These are phyloP conservation scores for Stigmatopora argus DNA, from an alignment of 2,113 vertebrate species.

Conservation along the genomic window DNA sequence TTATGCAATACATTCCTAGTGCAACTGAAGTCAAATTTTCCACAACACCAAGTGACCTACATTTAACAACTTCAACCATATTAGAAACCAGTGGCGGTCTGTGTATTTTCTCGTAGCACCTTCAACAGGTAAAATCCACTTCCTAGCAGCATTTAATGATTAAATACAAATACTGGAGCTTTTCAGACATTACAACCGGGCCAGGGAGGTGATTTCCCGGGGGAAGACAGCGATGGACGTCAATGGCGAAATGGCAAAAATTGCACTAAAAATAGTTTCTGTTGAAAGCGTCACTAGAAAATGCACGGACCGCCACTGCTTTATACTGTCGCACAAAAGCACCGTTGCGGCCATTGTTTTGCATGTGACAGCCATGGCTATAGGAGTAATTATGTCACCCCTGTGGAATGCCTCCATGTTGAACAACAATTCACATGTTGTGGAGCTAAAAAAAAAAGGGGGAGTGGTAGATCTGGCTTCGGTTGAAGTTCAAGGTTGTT, in stretches of 20 bases:
- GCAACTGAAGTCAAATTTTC: background rate
- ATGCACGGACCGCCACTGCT: too few species aligned
- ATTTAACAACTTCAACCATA: background rate
- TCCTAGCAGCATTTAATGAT: too few species aligned
- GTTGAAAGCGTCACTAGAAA: too few species aligned
- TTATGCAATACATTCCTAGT: background rate
- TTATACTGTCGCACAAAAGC: too few species aligned
- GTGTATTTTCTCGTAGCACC: too few species aligned
- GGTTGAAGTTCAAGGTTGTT: constrained; percentile 2
- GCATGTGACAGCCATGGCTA: constrained; percentile 10
- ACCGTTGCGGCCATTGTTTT: background rate
- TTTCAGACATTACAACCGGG: too few species aligned
- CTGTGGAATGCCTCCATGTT: constrained; percentile 11
- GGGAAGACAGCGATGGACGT: too few species aligned
- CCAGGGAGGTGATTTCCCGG: too few species aligned
- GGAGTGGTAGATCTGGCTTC: background rate
- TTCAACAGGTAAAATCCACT: too few species aligned
- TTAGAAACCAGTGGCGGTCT: constrained; percentile 15
- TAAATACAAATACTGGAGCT: too few species aligned
- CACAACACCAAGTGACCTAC: background rate
- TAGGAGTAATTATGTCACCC: constrained; percentile 10
- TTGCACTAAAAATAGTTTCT: too few species aligned
- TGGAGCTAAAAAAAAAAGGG: background rate
- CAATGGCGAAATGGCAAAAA: too few species aligned
- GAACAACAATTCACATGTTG: background rate